Percentiles rank a stretch among this genome's conserved stretches.
These are phyloP conservation scores for Bombylius discolor DNA, from an alignment of 2,888 invertebrate species.

Conservation along the genomic window DNA sequence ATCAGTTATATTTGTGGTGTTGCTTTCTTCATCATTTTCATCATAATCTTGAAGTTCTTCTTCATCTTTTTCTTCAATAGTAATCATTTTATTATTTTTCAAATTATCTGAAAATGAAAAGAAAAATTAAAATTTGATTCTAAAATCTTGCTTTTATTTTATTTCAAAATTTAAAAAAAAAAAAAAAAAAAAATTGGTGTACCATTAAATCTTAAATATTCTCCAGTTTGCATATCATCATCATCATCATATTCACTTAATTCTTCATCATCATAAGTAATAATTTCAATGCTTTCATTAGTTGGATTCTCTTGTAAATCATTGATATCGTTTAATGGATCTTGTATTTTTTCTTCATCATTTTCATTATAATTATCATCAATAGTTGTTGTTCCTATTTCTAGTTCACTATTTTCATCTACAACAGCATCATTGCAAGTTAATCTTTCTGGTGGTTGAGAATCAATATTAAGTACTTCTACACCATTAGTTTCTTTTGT, in stretches of 20 bases:
- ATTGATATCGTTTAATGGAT: too few species aligned
- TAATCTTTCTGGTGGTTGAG: neutral
- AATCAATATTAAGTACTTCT: neutral
- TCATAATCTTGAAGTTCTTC: neutral
- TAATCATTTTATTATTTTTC: too few species aligned
- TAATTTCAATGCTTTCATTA: neutral
- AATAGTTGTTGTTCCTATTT: slow-evolving; percentile 15
- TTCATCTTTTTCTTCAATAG: neutral
- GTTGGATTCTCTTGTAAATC: neutral
- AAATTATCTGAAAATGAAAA: too few species aligned
- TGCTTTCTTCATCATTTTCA: neutral
- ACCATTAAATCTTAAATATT: too few species aligned
- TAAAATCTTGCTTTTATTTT: too few species aligned
- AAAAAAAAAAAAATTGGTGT: too few species aligned
- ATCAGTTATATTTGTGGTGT: too few species aligned
- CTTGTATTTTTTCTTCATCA: neutral
- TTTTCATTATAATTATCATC: slow-evolving; percentile 16
- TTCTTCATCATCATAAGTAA: neutral
- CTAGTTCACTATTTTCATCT: neutral
- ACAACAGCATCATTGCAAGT: slow-evolving; percentile 18
- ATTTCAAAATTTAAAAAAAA: too few species aligned
- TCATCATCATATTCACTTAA: neutral
- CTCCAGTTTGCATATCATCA: neutral
- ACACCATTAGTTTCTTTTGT: neutral
- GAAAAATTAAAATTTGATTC: too few species aligned